These are phyloP conservation scores for Plumapathes pennacea DNA, from an alignment of 92 coral and sea anemone genomes.

Conservation along the genomic window DNA sequence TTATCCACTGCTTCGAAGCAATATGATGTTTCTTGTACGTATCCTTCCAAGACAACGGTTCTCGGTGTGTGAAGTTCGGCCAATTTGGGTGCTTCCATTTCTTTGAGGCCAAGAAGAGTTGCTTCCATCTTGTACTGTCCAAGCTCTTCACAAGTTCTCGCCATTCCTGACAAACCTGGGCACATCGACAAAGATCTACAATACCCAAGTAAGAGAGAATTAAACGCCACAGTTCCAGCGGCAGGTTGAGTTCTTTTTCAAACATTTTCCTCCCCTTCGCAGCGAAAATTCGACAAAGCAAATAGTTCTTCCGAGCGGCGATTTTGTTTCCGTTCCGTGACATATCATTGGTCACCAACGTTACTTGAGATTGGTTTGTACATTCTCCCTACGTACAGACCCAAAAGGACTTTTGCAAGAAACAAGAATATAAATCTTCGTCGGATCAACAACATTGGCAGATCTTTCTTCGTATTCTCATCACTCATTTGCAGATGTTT, in stretches of 20 bases:
- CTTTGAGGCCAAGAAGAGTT: conserved; percentile 73
- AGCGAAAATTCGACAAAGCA: too few species aligned
- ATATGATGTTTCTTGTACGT: conserved; percentile 79
- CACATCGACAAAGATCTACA: conserved; percentile 84
- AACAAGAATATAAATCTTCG: neutral
- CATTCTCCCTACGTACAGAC: too few species aligned
- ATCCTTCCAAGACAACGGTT: conserved; percentile 92
- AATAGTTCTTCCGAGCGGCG: too few species aligned
- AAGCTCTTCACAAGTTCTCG: conserved; percentile 91
- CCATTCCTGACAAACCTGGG: conserved; percentile 95
- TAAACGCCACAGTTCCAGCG: conserved; percentile 93
- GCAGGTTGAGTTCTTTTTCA: conserved; percentile 76
- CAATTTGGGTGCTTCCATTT: conserved; percentile 98
- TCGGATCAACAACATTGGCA: neutral
- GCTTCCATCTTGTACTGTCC: conserved; percentile 95
- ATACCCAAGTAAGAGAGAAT: conserved; percentile 76
- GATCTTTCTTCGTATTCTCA: neutral
- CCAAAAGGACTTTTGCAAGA: neutral
- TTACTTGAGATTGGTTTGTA: too few species aligned
- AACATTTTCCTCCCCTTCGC: conserved; percentile 59
- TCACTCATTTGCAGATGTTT: neutral
- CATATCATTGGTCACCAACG: too few species aligned
- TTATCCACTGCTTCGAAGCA: conserved; percentile 91
- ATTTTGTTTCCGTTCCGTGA: too few species aligned
- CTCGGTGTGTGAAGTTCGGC: conserved; percentile 83